Evolutionary conservation across 35 echinoderm and acorn worm genomes (phyloP).

Genomic region (Apostichopus parvimensis): DNA sequence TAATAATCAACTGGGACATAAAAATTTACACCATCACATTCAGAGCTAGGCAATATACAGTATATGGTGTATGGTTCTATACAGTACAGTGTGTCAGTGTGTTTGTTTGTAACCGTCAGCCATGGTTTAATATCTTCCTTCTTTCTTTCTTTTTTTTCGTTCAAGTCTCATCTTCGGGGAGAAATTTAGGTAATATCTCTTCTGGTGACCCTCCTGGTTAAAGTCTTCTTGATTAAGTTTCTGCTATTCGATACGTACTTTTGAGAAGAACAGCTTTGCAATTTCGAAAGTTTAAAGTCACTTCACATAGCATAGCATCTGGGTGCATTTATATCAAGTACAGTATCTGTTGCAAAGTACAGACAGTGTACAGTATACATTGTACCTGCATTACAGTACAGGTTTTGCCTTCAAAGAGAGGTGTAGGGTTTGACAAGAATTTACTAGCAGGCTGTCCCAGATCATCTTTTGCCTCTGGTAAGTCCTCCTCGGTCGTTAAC

Average conservation of each 20-base stretch:
- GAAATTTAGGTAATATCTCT: constrained; percentile 3
- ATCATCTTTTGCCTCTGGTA: too few relatives aligned
- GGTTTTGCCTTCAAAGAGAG: too few relatives aligned
- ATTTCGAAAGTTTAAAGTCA: too few relatives aligned
- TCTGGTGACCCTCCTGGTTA: constrained; percentile 10
- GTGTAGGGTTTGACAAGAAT: too few relatives aligned
- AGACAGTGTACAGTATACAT: too few relatives aligned
- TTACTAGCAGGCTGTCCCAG: too few relatives aligned
- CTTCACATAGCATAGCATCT: too few relatives aligned
- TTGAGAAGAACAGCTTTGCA: not conserved
- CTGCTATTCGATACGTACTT: not conserved
- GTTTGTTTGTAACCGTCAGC: not conserved
- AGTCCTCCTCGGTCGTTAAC: too few relatives aligned
- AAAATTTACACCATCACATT: not conserved
- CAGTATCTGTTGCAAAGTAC: too few relatives aligned
- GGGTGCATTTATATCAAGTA: too few relatives aligned
- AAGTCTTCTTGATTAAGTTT: not conserved
- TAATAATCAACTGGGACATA: not conserved
- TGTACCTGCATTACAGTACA: too few relatives aligned
- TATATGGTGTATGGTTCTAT: not conserved
- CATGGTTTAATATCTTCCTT: not conserved
- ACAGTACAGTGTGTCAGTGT: not conserved
- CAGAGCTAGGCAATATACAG: not conserved
- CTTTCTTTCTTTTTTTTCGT: not conserved
- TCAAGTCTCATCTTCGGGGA: not conserved